Evolutionary conservation across 1,140 invertebrate genomes (phyloP).

Genomic region (Gyrodactylus salaris): DNA sequence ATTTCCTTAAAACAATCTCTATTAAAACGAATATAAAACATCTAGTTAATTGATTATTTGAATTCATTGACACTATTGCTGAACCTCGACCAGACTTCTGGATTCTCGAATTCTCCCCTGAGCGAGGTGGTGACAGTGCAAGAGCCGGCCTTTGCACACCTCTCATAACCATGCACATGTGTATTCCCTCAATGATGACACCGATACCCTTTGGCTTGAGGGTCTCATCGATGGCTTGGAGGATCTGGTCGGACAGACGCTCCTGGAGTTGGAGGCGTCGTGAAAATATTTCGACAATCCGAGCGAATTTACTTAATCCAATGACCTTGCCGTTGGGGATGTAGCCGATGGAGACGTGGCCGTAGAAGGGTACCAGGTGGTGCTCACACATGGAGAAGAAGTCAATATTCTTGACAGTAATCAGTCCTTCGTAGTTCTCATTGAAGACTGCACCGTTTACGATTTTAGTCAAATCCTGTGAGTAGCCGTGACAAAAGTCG

Average conservation of each 20-base stretch:
- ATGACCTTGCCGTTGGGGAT: slow-evolving; percentile 11
- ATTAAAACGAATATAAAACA: too few species aligned
- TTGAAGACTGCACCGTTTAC: slow-evolving; percentile 9
- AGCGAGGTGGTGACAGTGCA: background rate
- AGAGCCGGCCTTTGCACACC: slow-evolving; percentile 8
- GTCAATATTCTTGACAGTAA: slow-evolving; percentile 12
- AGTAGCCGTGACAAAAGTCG: slow-evolving; percentile 32
- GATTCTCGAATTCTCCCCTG: background rate
- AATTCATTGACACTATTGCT: background rate
- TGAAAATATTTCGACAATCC: slow-evolving; percentile 11
- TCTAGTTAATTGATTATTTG: too few species aligned
- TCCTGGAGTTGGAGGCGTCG: slow-evolving; percentile 12
- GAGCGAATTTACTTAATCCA: slow-evolving; percentile 11
- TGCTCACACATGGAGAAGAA: slow-evolving; percentile 11
- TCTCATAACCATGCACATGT: slow-evolving; percentile 10
- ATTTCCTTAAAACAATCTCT: too few species aligned
- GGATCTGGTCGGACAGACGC: slow-evolving; percentile 10
- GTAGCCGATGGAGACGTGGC: slow-evolving; percentile 10
- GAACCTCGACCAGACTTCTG: background rate
- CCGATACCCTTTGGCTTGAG: slow-evolving; percentile 9
- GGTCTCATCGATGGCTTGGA: background rate
- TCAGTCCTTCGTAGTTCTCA: slow-evolving; percentile 11
- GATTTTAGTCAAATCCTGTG: slow-evolving; percentile 5
- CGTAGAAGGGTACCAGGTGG: slow-evolving; percentile 12
- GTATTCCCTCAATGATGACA: slow-evolving; percentile 10